Evolutionary conservation across 2,888 invertebrate species (phyloP), one percentile per base, ranked within the genome.

Genomic region (Synergus japonicus): DNA sequence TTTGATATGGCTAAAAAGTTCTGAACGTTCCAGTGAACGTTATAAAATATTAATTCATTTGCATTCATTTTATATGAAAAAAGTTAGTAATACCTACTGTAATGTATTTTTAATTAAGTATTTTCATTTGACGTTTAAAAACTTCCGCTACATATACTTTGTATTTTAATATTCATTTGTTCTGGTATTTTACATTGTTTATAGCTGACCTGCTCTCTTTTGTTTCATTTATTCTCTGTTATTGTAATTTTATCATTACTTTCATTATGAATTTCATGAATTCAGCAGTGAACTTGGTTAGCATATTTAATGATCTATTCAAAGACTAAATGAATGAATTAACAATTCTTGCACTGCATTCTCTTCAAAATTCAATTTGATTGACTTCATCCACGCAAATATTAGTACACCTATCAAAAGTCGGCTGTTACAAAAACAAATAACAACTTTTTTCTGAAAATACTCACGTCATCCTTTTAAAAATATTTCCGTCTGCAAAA

Each of bases 401-500:
- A 29, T 63, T 12, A 13, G 13, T 13, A 13, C 63, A 29, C 63
- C 13, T 63, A 22, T 63, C 13, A 29, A 29, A 63, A 63, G 7
- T 63, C 29, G 22, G 5, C 22, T 63, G 22, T 63, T 63, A 63
- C 10, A 13, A 5, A 63, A 63, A 29, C 63, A 63, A 63, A 63
- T 29, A 63, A 7, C 63, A 63, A 9, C 13, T 63, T 22, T 29
- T 22, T 22, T 63, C 13, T 18, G 13, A 63, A 63, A 63, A 63
- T 22, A 63, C 22, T 29, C 22, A 12, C 60, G 63, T 12, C 63
- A 29, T 13, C 13, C 12, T 63, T 63, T 22, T 63, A 29, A 63
- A 46, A 63, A 29, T 63, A 63, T 63, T 63, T 63, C 63, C 22
- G 22, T 63, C 29, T 63, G 63, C 13, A 63, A 13, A 63, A 63